Base-by-base conservation (phyloP, 2,113 vertebrate genomes). In the Oryzias melastigma region DNA sequence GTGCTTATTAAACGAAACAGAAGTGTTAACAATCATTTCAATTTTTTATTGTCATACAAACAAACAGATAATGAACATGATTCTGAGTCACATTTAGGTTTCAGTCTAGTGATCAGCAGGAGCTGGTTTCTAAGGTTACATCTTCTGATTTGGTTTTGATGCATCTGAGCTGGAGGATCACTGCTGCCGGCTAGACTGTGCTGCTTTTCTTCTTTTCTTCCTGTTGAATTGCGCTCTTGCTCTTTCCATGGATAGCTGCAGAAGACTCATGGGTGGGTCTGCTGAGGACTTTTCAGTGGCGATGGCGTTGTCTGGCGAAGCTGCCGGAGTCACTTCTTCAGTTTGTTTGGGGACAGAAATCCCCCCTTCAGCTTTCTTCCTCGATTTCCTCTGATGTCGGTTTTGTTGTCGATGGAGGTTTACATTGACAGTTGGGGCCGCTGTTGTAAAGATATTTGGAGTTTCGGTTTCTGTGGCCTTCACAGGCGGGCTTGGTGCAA, bases 141-240 rank as follows among this genome's bases (percentile, higher is more conserved):
- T 59, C 54, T 47, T 29, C 50, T 22, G 15, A 7, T 47, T 25
- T 60, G 50, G 27, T 58, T 42, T 19, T 52, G 49, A 64, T 54
- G 5, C 18, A 2, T 48, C 55, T 27, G 22, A 53, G 5, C 14
- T 24, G 53, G 7, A 1, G 17, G 29, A 18, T 73, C 52, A 81
- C 14, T 60, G 53, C 0, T 59, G 77, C 46, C 44, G 52, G 4
- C 8, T 3, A 3, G 24, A 44, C 56, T 42, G 8, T 1, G 5
- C 40, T 3, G 46, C 65, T 76, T 88, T 88, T 75, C 78, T 84
- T 63, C 67, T 79, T 64, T 80, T 89, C 73, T 86, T 89, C 61
- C 72, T 60, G n/a, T 18, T 71, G 62, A 81, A 77, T 27, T 88
- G 84, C 25, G 68, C 65, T 60, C 43, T 66, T 8, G 19, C 77